phyloP scores from a whole-genome alignment of 2,797 vertebrate genomes.

The Rhynchonycteris naso region DNA sequence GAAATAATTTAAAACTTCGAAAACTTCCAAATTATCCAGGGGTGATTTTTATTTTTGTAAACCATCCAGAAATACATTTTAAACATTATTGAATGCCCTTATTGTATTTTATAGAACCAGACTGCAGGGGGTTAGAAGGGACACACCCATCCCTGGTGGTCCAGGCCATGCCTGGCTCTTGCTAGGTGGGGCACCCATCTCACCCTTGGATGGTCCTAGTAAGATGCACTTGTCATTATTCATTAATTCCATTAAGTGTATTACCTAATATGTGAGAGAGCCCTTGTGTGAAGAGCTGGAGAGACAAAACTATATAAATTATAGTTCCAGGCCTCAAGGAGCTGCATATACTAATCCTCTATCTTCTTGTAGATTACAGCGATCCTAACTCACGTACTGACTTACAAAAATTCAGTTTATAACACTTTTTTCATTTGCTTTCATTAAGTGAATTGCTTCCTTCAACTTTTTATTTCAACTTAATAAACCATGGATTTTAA shows the following conservation, averaged over 20 bases:
- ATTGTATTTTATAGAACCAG: background rate
- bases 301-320: background rate
- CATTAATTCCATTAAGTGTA: background rate
- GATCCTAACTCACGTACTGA: background rate
- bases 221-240: background rate
- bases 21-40: background rate
- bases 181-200: background rate
- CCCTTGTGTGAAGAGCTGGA: background rate
- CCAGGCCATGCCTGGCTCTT: background rate
- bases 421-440: background rate
- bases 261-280: background rate
- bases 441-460: background rate
- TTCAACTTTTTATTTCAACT: constrained; percentile 18
- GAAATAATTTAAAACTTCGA: background rate
- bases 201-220: background rate
- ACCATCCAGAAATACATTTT: background rate
- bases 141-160: background rate
- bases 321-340: background rate
- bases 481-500: constrained; percentile 8
- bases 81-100: background rate
- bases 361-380: background rate
- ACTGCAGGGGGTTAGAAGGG: background rate
- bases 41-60: background rate
- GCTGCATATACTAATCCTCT: background rate
- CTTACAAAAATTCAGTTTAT: constrained; percentile 9